Evolutionary conservation across 2,888 invertebrate species (phyloP), one percentile per base, ranked within the genome.

Genomic region (Amblyjoppa proteus): DNA sequence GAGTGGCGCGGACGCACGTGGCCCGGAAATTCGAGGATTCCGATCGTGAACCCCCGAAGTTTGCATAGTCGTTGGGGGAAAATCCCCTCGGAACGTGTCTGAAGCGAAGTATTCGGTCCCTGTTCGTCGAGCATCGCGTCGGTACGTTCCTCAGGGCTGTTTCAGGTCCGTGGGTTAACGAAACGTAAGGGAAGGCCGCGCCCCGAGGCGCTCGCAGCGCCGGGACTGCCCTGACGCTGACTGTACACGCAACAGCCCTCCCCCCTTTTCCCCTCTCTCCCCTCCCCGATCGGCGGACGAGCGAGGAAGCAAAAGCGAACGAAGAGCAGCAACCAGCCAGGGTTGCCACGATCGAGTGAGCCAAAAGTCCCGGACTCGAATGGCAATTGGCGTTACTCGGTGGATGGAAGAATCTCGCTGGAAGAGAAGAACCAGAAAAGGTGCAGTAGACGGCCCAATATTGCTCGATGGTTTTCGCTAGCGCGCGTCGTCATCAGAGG

Each of bases 191-290:
- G 81, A 88, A 88, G 89, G 87, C 90, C 89, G 89, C 90, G 91
- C 91, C 90, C 90, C 88, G 89, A 83, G 87, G 87, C 84, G 75
- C 73, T 75, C 83, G 85, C 66, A 81, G 83, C 75, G 78, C 85
- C 41, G 78, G 41, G 80, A 61, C 49, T 64, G 75, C 53, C 68
- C 77, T 56, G 68, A 64, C 53, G 68, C 75, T 66, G 53, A 41
- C 49, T 78, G 79, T 79, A 75, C 83, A 75, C 75, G 74, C 79
- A 83, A 73, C 80, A 73, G 75, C 76, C 81, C 71, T 58, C 45
- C 13, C 13, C 16, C 13, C 16, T 0, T 20, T 20, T 20, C 20
- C 16, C 11, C 45, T 16, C 45, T 49, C 45, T 16, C 38, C 38
- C 16, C 41, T n/a, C 34, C 2, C 34, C 79, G 20, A 49, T 45